Percentiles rank a stretch among this genome's conserved stretches.
These are phyloP conservation scores for Cyaniris semiargus DNA, from an alignment of 2,888 invertebrate genomes.

Conservation along the genomic window DNA sequence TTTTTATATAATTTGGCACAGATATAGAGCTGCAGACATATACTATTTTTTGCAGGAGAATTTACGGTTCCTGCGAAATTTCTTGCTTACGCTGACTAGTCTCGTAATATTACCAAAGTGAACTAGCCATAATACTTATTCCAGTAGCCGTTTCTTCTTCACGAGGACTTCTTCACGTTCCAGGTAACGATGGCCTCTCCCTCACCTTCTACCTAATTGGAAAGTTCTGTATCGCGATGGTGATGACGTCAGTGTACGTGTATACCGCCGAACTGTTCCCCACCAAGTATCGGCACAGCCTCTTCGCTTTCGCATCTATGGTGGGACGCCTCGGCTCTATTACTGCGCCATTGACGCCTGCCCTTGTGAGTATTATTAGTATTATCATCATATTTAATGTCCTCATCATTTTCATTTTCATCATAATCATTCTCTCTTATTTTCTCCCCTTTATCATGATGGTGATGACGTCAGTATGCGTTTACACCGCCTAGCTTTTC, in stretches of 20 bases:
- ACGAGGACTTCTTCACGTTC: constrained; percentile 33
- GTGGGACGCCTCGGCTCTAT: constrained; percentile 84
- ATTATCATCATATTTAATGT: too few species aligned
- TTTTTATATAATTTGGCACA: too few species aligned
- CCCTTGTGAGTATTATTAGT: constrained; percentile 72
- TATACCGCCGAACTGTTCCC: constrained; percentile 85
- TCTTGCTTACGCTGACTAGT: too few species aligned
- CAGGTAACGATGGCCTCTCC: constrained; percentile 61
- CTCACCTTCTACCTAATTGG: constrained; percentile 81
- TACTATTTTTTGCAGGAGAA: too few species aligned
- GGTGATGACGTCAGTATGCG: constrained; percentile 83
- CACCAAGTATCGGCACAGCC: constrained; percentile 82
- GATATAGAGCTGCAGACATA: too few species aligned
- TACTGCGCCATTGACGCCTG: constrained; percentile 83
- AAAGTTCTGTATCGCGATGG: constrained; percentile 83
- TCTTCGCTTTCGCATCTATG: constrained; percentile 85
- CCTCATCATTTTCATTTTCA: too few species aligned
- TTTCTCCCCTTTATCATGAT: constrained; percentile 82
- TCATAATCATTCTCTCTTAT: constrained; percentile 58
- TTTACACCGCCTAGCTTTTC: constrained; percentile 85
- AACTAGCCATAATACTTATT: too few species aligned
- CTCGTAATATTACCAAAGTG: too few species aligned
- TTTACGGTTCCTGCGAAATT: too few species aligned
- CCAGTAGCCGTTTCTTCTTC: too few species aligned
- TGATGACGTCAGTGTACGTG: constrained; percentile 84